Base-by-base conservation (phyloP, 1,140 invertebrate genomes). In the Drosophila pandora region DNA sequence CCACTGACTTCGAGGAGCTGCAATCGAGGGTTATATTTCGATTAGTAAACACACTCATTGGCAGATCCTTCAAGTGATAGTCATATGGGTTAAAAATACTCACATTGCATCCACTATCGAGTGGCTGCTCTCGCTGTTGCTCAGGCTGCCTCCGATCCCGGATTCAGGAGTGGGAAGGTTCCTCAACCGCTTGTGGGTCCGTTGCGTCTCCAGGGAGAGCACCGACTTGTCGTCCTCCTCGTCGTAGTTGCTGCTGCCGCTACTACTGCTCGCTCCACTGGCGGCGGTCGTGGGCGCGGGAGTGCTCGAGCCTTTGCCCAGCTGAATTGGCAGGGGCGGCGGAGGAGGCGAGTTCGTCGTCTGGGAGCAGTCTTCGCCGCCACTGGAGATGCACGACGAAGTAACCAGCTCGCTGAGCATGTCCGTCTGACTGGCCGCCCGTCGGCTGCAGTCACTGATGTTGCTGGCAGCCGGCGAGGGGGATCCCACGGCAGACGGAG, bases 331-430 rank as follows among this genome's bases (percentile, higher is more conserved):
- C 10, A 28, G 73, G 1, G 34, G 45, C 7, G 59, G 32, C 12
- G 28, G 69, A 34, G 45, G 56, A 5, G 73, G 56, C 21, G 56
- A 53, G 63, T 60, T 54, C 7, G 60, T 76, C 8, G 60, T 61
- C 54, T 85, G 81, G 0, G 81, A 85, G 53, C 82, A 87, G 34
- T 88, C 82, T 13, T 87, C 83, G 6, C 59, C 62, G n/a, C 61
- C 83, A 45, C 81, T 82, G 5, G 89, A 89, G 23, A 88, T 90
- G 59, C 89, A 90, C 6, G 89, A 83, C 7, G 89, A 90, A 17
- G 89, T 90, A 3, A 90, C 89, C 79, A 90, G 23, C 34, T 90
- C 90, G 23, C 89, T 90, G 8, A 90, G 74, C 89, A 90, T 87
- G 21, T 90, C 90, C 54, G 77, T 74, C 58, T 87, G 67, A 23